These are phyloP conservation scores for Callosobruchus maculatus DNA, from an alignment of 2,888 invertebrate species.

Conservation along the genomic window DNA sequence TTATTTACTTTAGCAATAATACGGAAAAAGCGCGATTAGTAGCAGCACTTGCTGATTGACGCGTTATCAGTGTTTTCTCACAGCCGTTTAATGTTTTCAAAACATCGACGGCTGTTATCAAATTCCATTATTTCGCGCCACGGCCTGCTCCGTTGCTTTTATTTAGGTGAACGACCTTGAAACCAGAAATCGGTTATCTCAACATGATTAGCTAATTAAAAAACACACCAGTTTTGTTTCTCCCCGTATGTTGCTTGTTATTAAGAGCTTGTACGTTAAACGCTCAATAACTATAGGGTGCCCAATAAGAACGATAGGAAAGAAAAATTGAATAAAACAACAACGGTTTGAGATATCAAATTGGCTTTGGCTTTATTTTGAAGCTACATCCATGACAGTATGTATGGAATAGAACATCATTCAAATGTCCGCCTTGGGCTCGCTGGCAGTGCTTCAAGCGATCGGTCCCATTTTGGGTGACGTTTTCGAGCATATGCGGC, in stretches of 20 bases:
- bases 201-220: neutral
- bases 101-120: neutral
- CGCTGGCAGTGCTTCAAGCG: no score
- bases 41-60: neutral
- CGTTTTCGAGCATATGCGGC: no score
- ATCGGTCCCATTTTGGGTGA: no score
- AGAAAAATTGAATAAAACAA: no score
- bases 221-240: neutral
- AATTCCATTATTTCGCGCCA: neutral
- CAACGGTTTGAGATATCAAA: no score
- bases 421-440: no score
- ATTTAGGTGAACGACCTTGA: neutral
- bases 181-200: neutral
- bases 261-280: neutral
- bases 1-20: neutral
- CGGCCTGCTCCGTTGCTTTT: neutral
- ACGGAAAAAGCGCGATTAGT: neutral
- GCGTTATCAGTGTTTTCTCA: neutral
- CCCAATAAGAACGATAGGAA: no score
- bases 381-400: no score
- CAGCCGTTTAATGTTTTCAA: neutral
- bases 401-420: no score
- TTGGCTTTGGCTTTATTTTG: no score
- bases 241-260: neutral
- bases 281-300: no score